Conservation (phyloP, 1,140 invertebrate genomes). For the Trichogramma pretiosum region DNA sequence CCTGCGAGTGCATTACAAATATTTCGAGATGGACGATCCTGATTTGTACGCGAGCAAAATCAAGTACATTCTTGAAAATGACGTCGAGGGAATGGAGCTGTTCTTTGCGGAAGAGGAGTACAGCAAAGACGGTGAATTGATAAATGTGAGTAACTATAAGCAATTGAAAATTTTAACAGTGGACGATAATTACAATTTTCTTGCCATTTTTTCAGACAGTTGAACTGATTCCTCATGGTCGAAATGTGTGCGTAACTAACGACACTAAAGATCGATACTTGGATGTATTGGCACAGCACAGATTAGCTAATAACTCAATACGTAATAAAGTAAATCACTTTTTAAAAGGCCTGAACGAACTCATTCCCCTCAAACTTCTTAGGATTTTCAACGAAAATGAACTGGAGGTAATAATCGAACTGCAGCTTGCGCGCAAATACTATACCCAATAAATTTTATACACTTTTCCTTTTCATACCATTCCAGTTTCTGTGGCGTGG, state of each 20-base stretch:
- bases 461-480: no score
- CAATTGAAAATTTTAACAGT: background rate
- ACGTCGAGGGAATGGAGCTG: constrained; percentile 77
- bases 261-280: constrained; percentile 74
- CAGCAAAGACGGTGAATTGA: constrained; percentile 64
- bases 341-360: constrained; percentile 78
- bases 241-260: constrained; percentile 59
- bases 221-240: constrained; percentile 40
- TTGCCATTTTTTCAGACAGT: constrained; percentile 31
- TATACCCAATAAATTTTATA: no score
- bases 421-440: no score
- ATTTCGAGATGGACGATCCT: constrained; percentile 93
- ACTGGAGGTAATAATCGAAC: constrained; percentile 62
- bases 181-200: background rate
- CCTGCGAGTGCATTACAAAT: constrained; percentile 86
- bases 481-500: constrained; percentile 85
- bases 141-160: constrained; percentile 39
- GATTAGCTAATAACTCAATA: constrained; percentile 67
- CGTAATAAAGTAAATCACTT: constrained; percentile 81
- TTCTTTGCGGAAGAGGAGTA: constrained; percentile 86
- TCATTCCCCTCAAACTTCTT: constrained; percentile 85
- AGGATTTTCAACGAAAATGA: constrained; percentile 96
- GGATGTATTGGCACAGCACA: constrained; percentile 81
- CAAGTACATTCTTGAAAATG: constrained; percentile 84
- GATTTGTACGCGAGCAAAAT: constrained; percentile 87